Percentiles rank a stretch among this genome's conserved stretches.
These are phyloP conservation scores for Antennarius striatus DNA, from an alignment of 2,113 vertebrate genomes.

Conservation along the genomic window DNA sequence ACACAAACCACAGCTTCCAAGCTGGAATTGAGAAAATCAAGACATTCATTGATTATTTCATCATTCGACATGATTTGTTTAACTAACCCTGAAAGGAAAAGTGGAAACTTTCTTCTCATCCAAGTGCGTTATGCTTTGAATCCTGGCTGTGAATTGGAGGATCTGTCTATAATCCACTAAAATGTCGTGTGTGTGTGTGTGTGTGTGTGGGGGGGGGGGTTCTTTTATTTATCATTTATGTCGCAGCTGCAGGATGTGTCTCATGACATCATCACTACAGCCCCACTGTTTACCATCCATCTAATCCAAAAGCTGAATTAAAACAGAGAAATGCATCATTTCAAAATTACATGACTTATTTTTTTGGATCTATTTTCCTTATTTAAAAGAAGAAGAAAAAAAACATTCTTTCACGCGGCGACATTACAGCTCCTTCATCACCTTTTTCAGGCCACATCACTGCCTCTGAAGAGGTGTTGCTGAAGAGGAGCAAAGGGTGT, in stretches of 20 bases:
- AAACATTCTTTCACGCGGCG: neutral
- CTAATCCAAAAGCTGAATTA: neutral
- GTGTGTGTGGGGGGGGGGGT: neutral
- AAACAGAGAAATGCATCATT: neutral
- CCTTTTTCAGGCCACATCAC: slow-evolving; percentile 8
- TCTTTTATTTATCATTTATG: slow-evolving; percentile 20
- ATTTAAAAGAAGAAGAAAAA: neutral
- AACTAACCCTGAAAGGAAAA: neutral
- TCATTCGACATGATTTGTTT: neutral
- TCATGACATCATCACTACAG: slow-evolving; percentile 22
- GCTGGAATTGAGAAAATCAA: neutral
- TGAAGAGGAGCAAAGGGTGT: slow-evolving; percentile 54
- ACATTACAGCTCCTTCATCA: slow-evolving; percentile 23
- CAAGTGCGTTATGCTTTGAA: no score
- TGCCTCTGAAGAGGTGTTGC: slow-evolving; percentile 46
- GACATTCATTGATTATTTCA: neutral
- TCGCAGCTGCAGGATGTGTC: slow-evolving; percentile 33
- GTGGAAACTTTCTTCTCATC: neutral
- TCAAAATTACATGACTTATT: neutral
- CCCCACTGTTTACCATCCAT: slow-evolving; percentile 6
- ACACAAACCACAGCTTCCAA: no score
- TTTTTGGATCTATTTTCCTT: neutral
- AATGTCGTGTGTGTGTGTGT: no score
- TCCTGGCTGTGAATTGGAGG: slow-evolving; percentile 6
- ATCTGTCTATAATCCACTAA: slow-evolving; percentile 19